Conservation (phyloP, 1,140 invertebrate species). For the Bombus sylvicola region DNA sequence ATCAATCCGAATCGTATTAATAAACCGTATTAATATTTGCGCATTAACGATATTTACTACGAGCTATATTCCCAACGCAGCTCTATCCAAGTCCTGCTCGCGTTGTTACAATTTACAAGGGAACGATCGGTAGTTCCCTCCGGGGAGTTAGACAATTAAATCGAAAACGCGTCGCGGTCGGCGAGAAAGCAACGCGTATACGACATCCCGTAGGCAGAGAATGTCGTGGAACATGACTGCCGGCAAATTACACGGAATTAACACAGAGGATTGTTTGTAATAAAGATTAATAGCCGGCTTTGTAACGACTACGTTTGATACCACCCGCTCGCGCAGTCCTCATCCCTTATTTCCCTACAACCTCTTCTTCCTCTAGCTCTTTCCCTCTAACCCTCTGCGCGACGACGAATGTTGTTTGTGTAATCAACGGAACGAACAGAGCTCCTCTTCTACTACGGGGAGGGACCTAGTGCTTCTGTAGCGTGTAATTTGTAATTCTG, state of each 20-base stretch:
- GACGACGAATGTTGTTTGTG: conserved; percentile 70
- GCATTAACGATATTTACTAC: neutral
- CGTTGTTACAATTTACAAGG: neutral
- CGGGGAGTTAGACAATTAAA: conserved; percentile 45
- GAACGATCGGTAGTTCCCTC: neutral
- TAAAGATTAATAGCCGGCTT: conserved; percentile 72
- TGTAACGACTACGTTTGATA: conserved; percentile 70
- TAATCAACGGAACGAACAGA: conserved; percentile 74
- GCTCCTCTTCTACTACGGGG: conserved; percentile 52
- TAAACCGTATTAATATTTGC: conserved; percentile 1
- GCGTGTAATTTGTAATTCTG: conserved; percentile 74
- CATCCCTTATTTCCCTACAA: conserved; percentile 3
- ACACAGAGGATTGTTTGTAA: conserved; percentile 72
- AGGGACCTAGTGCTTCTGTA: conserved; percentile 58
- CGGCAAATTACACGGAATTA: conserved; percentile 73
- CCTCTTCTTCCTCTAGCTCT: neutral
- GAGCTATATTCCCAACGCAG: no score
- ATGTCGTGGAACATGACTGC: conserved; percentile 55
- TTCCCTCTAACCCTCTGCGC: neutral
- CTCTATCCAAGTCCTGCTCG: neutral
- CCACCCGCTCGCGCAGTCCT: neutral
- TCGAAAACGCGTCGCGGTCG: conserved; percentile 8
- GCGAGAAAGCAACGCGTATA: conserved; percentile 39
- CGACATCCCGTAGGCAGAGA: conserved; percentile 36
- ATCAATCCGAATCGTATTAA: conserved; percentile 2